Evolutionary conservation across 2,888 invertebrate species (phyloP).

Genomic region (Cryptocephalus primarius): DNA sequence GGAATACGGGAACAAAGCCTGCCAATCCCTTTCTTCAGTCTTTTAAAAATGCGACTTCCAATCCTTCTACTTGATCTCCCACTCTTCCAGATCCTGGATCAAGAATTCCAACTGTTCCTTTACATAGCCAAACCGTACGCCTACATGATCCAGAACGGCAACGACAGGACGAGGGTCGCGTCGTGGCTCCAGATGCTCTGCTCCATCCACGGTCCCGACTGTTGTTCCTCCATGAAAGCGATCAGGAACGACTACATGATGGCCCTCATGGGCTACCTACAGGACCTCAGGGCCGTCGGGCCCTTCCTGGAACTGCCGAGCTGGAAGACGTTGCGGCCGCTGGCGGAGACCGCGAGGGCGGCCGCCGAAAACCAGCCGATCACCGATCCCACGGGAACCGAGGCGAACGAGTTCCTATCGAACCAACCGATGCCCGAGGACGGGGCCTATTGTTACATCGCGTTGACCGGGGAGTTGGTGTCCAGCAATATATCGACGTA

Average conservation of each 20-base stretch:
- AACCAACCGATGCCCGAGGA: constrained; percentile 40
- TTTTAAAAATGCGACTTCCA: no score
- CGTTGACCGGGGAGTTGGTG: constrained; percentile 41
- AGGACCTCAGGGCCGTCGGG: constrained; percentile 38
- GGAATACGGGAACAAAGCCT: no score
- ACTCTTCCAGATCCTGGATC: constrained; percentile 30
- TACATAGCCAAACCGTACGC: constrained; percentile 40
- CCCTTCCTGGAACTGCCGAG: constrained; percentile 41
- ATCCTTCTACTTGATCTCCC: no score
- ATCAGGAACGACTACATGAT: constrained; percentile 47
- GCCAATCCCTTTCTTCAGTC: no score
- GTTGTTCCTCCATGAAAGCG: constrained; percentile 42
- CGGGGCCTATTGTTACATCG: constrained; percentile 46
- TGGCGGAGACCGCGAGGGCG: constrained; percentile 34
- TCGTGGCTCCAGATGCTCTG: constrained; percentile 43
- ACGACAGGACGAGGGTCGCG: constrained; percentile 37
- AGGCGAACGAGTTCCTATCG: constrained; percentile 39
- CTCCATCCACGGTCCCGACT: constrained; percentile 33
- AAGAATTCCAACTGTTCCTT: constrained; percentile 40
- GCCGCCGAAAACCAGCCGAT: constrained; percentile 34
- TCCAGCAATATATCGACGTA: constrained; percentile 13
- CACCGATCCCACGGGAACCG: constrained; percentile 38
- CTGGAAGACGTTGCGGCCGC: constrained; percentile 31
- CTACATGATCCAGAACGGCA: constrained; percentile 32
- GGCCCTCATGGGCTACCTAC: constrained; percentile 38